Base-by-base conservation (phyloP, 2,888 invertebrate species). In the Eupithecia exiguata region DNA sequence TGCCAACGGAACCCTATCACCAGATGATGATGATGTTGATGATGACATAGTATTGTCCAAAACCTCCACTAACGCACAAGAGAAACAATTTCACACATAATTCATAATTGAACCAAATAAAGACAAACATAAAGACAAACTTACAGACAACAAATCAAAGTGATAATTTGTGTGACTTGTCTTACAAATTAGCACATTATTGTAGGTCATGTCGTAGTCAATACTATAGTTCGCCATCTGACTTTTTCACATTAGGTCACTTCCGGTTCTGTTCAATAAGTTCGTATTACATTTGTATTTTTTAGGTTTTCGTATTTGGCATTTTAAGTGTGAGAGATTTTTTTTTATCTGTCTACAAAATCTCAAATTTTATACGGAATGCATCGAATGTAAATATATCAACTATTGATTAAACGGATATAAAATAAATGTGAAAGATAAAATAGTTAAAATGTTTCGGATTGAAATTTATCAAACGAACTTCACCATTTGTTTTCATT, bases 161-260 rank as follows among this genome's bases (percentile, higher is more conserved):
- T 73, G 72, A 49, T 71, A 76, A 72, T 43, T 75, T 73, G 71
- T 66, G 68, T 70, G 68, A 73, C 70, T 62, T 76, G 75, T 70
- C 70, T 61, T 53, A 40, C 49, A 53, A 49, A 43, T 75, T 75
- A 75, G 72, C 72, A 49, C 46, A 16, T 68, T 61, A 38, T 70
- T 70, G 68, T 75, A 18, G 75, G 75, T 75, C 43, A 43, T 53
- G 75, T 75, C 53, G 10, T 53, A 53, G 53, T 53, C 72, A 75
- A 66, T 65, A 61, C 43, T 70, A 58, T 66, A 61, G 68, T 61
- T 40, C 25, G n/a, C 40, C 35, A 63, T 43, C 61, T 61, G 38
- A 58, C 43, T 63, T 66, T 63, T 67, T 21, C 3, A n/a, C n/a
- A 30, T 63, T 5, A n/a, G 5, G 7, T 62, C 6, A 36, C 63